A percentile compares a stretch with the other conserved stretches of the same genome.
These are phyloP conservation scores for Rynchops niger DNA, from an alignment of 2,113 vertebrate genomes.

Conservation along the genomic window DNA sequence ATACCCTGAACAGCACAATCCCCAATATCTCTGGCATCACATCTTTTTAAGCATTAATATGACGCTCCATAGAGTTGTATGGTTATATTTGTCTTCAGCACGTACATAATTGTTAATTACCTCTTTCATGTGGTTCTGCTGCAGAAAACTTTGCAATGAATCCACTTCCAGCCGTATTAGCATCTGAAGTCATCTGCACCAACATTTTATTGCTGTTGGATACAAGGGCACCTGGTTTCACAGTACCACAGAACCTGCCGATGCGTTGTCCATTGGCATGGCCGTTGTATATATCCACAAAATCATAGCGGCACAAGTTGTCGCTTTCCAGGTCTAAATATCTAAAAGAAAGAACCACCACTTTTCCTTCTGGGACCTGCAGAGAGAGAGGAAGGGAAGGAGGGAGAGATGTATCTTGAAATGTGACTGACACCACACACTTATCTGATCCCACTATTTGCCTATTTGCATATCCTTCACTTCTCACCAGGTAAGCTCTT, in stretches of 20 bases:
- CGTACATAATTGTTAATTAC: constrained; percentile 61
- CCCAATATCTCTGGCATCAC: not conserved
- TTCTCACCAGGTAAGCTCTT: not conserved
- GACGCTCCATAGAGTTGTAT: not conserved
- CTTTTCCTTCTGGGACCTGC: constrained; percentile 94
- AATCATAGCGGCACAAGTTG: constrained; percentile 93
- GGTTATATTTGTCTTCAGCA: not conserved
- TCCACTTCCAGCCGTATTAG: constrained; percentile 94
- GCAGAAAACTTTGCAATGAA: constrained; percentile 93
- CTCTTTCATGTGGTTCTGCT: constrained; percentile 89
- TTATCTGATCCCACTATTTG: not conserved
- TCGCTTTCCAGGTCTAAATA: constrained; percentile 93
- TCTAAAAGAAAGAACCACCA: constrained; percentile 92
- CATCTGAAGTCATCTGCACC: constrained; percentile 95
- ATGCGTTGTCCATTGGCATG: constrained; percentile 87
- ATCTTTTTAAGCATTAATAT: not conserved
- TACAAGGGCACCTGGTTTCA: constrained; percentile 90
- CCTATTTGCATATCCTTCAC: not conserved
- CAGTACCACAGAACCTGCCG: constrained; percentile 93
- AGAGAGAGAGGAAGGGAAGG: not conserved
- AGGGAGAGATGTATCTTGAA: not conserved
- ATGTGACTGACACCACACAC: not conserved
- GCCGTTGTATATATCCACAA: constrained; percentile 91
- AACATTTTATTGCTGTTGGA: constrained; percentile 95
- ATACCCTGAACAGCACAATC: not conserved